Percentiles rank a stretch among this genome's conserved stretches.
Evolutionary conservation across 2,888 invertebrate genomes (phyloP).

Genomic region (Strigamia maritima): DNA sequence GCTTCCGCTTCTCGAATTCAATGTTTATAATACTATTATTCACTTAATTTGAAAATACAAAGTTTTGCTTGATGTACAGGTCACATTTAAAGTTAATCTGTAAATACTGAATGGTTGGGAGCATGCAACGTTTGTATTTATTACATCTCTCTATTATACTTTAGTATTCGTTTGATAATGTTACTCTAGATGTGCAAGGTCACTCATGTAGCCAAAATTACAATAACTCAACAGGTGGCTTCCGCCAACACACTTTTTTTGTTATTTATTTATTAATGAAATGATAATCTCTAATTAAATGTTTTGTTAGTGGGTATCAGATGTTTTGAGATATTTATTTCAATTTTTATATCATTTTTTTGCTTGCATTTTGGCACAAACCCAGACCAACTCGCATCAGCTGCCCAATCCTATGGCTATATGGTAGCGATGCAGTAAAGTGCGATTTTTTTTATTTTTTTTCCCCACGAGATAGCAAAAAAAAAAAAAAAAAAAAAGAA

Average conservation of each 20-base stretch:
- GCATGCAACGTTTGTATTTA: background rate
- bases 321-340: background rate
- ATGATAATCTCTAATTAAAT: background rate
- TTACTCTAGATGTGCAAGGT: background rate
- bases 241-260: background rate
- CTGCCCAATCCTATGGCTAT: slow-evolving; percentile 4
- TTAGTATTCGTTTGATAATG: background rate
- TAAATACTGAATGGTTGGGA: background rate
- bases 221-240: slow-evolving; percentile 21
- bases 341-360: background rate
- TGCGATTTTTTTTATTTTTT: background rate
- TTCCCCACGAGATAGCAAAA: background rate
- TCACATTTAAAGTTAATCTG: background rate
- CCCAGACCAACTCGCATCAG: slow-evolving; percentile 1
- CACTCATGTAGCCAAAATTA: background rate
- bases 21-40: background rate
- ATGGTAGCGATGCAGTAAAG: slow-evolving; percentile 26
- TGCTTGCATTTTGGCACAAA: background rate
- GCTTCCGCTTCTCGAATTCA: background rate
- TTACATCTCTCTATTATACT: background rate
- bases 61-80: background rate
- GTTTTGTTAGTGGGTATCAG: background rate
- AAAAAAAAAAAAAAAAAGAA: background rate
- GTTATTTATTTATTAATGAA: background rate
- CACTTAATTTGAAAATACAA: background rate